Percentiles rank a stretch among this genome's conserved stretches.
Conservation (phyloP, 2,888 invertebrate genomes). For the Napeogenes sylphis region DNA sequence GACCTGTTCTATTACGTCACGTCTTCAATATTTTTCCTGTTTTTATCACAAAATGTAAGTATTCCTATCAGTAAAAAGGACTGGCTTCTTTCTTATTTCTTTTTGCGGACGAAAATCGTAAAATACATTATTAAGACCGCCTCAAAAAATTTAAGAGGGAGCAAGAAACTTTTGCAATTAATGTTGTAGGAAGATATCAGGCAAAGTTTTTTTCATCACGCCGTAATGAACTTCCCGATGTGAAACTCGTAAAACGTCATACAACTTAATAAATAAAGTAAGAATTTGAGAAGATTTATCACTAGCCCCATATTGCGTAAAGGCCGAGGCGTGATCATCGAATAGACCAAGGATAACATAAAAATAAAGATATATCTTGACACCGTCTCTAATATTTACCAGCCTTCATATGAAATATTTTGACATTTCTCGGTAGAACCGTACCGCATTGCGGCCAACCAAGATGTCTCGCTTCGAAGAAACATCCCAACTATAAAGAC, state of each 20-base stretch:
- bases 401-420: conserved; percentile 65
- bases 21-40: conserved; percentile 67
- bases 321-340: conserved; percentile 49
- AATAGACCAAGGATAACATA: conserved; percentile 48
- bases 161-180: conserved; percentile 65
- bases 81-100: conserved; percentile 55
- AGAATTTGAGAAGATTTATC: conserved; percentile 71
- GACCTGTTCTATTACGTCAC: conserved; percentile 72
- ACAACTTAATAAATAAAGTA: conserved; percentile 77
- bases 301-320: conserved; percentile 61
- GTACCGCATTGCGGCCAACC: conserved; percentile 36
- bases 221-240: conserved; percentile 71
- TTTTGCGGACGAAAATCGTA: conserved; percentile 58
- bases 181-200: conserved; percentile 71
- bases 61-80: conserved; percentile 63
- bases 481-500: conserved; percentile 47
- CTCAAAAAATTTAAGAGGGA: conserved; percentile 53
- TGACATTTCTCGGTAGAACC: conserved; percentile 68
- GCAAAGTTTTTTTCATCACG: conserved; percentile 75
- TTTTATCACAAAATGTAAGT: conserved; percentile 59
- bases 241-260: conserved; percentile 69
- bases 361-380: conserved; percentile 61
- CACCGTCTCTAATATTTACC: conserved; percentile 56
- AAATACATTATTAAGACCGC: conserved; percentile 53
- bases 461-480: conserved; percentile 56